phyloP scores from a whole-genome alignment of 2,113 vertebrate genomes.

The Lota lota region DNA sequence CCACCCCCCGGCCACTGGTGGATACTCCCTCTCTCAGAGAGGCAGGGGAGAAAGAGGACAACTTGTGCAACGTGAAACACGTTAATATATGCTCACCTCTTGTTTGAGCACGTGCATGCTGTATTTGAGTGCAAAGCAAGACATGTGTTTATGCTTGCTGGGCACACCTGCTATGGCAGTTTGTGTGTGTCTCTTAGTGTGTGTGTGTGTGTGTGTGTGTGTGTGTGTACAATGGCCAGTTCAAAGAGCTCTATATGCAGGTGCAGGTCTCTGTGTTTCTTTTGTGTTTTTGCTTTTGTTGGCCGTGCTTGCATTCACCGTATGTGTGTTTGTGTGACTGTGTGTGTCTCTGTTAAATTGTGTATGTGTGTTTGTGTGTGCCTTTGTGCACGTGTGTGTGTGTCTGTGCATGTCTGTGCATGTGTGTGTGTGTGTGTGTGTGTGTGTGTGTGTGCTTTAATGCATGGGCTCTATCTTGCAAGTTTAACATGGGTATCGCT shows the following conservation, averaged over 20 bases:
- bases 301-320: too few relatives aligned
- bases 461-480: too few relatives aligned
- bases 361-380: constrained; percentile 6
- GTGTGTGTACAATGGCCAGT: not conserved
- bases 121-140: not conserved
- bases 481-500: too few relatives aligned
- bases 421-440: constrained; percentile 6
- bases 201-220: constrained; percentile 1
- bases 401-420: not conserved
- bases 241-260: too few relatives aligned
- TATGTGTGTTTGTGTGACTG: not conserved
- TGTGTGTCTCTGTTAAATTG: not conserved
- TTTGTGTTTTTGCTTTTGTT: too few relatives aligned
- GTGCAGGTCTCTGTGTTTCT: too few relatives aligned
- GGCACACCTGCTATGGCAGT: not conserved
- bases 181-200: not conserved
- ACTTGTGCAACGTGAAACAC: too few relatives aligned
- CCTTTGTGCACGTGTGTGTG: constrained; percentile 1
- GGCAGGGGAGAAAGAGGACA: not conserved
- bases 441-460: not conserved
- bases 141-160: not conserved
- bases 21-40: constrained; percentile 4
- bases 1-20: constrained; percentile 2
- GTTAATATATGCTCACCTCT: too few relatives aligned
- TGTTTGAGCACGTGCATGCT: not conserved